A percentile compares a stretch with the other conserved stretches of the same genome.
Conservation (phyloP, 2,888 invertebrate genomes). For the Adelphocoris suturalis region DNA sequence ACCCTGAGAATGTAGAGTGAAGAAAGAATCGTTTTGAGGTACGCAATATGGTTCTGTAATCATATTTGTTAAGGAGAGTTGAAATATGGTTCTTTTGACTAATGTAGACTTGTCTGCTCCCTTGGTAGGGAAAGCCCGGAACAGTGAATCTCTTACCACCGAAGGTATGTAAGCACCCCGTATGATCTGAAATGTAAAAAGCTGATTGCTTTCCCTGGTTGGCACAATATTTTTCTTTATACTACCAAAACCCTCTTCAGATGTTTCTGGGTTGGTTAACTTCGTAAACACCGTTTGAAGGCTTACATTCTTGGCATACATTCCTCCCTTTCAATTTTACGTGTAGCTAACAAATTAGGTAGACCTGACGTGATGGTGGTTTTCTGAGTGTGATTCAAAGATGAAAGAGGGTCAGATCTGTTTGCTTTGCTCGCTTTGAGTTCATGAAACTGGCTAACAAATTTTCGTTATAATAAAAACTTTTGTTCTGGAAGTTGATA, state of each 20-base stretch:
- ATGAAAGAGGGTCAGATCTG: background rate
- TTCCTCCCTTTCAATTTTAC: constrained; percentile 8
- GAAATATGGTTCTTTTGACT: constrained; percentile 41
- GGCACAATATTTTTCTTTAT: background rate
- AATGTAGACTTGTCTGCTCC: constrained; percentile 54
- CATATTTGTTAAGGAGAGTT: background rate
- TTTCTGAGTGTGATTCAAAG: background rate
- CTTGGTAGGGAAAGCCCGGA: constrained; percentile 84
- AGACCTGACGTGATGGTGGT: constrained; percentile 19
- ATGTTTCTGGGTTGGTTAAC: background rate
- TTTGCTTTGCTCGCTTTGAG: constrained; percentile 24
- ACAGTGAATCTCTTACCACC: constrained; percentile 85
- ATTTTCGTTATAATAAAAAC: background rate
- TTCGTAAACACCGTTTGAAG: background rate
- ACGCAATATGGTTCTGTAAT: background rate
- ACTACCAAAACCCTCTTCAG: background rate
- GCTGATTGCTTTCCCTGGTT: constrained; percentile 51
- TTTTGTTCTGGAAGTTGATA: too few relatives aligned
- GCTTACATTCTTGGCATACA: background rate
- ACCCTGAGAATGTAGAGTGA: too few relatives aligned
- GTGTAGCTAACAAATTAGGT: background rate
- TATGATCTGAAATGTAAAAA: constrained; percentile 41
- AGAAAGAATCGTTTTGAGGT: constrained; percentile 6
- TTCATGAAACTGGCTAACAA: background rate
- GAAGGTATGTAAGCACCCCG: constrained; percentile 82